These are phyloP conservation scores for Apoda limacodes DNA, from an alignment of 2,888 invertebrate genomes.

Conservation along the genomic window DNA sequence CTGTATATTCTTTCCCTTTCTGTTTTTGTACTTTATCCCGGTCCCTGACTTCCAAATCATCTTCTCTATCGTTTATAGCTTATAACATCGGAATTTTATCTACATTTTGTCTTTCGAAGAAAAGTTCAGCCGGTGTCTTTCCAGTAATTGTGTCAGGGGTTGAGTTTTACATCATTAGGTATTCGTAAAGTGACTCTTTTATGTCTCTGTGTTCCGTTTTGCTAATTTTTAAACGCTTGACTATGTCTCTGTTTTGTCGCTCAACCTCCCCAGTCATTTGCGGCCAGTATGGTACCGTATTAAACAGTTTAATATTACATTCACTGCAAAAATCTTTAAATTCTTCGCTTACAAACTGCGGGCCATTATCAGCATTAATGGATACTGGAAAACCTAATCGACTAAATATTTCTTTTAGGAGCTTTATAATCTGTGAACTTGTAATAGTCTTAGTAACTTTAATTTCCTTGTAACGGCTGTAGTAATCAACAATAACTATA, in stretches of 20 bases:
- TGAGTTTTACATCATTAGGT: conserved; percentile 24
- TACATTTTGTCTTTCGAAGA: conserved; percentile 14
- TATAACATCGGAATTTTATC: conserved; percentile 21
- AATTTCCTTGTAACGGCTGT: too few species aligned
- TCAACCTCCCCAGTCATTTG: too few species aligned
- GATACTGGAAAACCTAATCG: conserved; percentile 18
- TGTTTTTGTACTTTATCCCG: conserved; percentile 17
- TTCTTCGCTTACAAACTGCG: conserved; percentile 20
- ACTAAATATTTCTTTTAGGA: conserved; percentile 18
- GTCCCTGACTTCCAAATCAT: conserved; percentile 18
- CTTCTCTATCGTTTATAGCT: conserved; percentile 2
- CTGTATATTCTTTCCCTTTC: conserved; percentile 19
- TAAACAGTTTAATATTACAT: conserved; percentile 15
- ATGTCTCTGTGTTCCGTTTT: conserved; percentile 12
- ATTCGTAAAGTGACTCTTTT: conserved; percentile 9
- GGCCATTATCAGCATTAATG: conserved; percentile 22
- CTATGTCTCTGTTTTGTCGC: conserved; percentile 23
- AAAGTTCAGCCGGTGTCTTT: conserved; percentile 21
- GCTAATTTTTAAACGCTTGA: conserved; percentile 22
- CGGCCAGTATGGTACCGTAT: conserved; percentile 23
- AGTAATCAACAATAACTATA: conserved; percentile 22
- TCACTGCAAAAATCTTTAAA: conserved; percentile 20
- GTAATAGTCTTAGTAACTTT: conserved; percentile 16
- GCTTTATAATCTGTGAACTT: conserved; percentile 16
- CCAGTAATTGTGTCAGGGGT: conserved; percentile 21